These are phyloP conservation scores for Dryoscopus gambensis DNA, from an alignment of 2,113 vertebrate species.

Conservation along the genomic window DNA sequence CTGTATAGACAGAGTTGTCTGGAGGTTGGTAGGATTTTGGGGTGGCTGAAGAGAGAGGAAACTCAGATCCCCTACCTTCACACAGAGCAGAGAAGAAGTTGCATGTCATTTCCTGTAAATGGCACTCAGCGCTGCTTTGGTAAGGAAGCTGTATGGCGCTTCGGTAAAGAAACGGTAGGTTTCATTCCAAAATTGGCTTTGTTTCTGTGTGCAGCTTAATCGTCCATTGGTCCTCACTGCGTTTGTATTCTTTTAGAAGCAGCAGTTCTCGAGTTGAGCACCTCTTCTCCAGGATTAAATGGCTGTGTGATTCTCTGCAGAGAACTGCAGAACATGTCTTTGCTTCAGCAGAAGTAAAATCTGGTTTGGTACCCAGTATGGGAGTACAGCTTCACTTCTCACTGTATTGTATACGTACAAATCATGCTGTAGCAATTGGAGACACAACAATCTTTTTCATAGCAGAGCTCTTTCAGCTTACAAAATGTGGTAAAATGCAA, in stretches of 20 bases:
- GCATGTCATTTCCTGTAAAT: background rate
- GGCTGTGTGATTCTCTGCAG: background rate
- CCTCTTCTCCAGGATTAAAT: background rate
- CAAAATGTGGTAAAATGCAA: background rate
- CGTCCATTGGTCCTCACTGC: background rate
- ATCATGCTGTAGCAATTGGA: background rate
- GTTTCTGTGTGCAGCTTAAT: background rate
- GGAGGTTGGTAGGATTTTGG: background rate
- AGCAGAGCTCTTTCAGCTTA: background rate
- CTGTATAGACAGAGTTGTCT: background rate
- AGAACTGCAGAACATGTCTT: background rate
- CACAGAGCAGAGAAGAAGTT: background rate
- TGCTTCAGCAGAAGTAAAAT: background rate
- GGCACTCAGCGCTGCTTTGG: background rate
- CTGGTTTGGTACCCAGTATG: background rate
- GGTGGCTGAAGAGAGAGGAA: background rate
- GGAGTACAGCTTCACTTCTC: background rate
- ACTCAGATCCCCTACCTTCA: background rate
- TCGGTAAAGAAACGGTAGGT: background rate
- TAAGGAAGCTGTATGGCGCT: background rate
- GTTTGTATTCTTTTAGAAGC: background rate
- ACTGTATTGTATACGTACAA: background rate
- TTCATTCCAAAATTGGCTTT: background rate
- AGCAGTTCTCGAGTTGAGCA: background rate
- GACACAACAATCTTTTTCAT: background rate